Base-by-base conservation (phyloP, 2,888 invertebrate species). In the Acleris cristana region DNA sequence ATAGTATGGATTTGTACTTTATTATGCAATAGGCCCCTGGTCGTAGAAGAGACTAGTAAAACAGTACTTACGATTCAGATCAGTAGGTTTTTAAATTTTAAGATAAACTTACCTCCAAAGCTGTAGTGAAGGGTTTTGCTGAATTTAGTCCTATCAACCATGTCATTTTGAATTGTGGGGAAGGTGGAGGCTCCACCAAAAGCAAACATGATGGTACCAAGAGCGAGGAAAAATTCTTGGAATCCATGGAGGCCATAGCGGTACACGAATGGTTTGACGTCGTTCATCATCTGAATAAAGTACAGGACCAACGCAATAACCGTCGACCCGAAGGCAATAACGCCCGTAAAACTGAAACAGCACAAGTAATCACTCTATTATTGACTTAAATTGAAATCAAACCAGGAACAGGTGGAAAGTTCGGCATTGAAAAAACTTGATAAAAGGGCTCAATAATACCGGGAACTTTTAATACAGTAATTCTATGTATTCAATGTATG, bases 121-220 rank as follows among this genome's bases (percentile, higher is more conserved):
- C 95, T 95, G 70, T 94, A 91, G 21, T 93, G 79, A 21, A 96
- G 89, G 69, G 95, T 94, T 71, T 88, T 93, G n/a, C 94, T 90
- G 81, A 96, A 96, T 75, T 95, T 91, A 7, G 85, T 85, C 75
- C 95, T 95, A 70, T 95, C 93, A 23, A 86, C 85, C 96, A 96
- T 96, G 77, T 96, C 96, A 74, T 96, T 96, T 81, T 96, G 96
- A 63, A 96, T 95, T 0, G 96, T 96, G 3, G 96, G 96, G 85
- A 96, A 96, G 2, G 95, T 94, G 0, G 96, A 95, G 7, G 96
- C 96, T 3, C 96, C 96, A 6, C 96, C 96, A 77, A 95, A 96
- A 0, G 96, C 94, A 80, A 96, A 96, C 81, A 95, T 88, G 66
- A 96, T 94, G 8, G 95, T 95, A 8, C 96, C 96, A 76, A 96